These are phyloP conservation scores for Callospermophilus lateralis DNA, from an alignment of 2,113 vertebrate species.

Conservation along the genomic window DNA sequence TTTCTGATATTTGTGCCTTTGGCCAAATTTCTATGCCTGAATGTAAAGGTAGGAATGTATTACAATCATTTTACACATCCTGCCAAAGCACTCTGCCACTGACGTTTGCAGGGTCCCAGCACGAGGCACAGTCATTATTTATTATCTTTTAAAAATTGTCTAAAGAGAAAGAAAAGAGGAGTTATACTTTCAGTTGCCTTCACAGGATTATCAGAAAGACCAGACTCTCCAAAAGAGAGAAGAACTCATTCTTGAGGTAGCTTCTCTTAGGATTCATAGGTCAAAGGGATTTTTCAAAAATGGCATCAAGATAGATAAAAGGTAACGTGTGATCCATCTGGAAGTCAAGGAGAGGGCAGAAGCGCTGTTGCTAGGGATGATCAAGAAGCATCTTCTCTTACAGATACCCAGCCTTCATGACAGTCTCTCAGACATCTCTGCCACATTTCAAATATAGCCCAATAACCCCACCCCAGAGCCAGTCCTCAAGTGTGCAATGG, in stretches of 20 bases:
- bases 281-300: constrained; percentile 1
- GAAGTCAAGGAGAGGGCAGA: neutral
- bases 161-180: constrained; percentile 26
- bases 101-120: neutral
- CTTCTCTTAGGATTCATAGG: neutral
- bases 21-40: neutral
- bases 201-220: constrained; percentile 17
- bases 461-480: neutral
- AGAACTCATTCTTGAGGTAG: neutral
- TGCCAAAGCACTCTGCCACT: neutral
- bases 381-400: neutral
- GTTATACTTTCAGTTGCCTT: neutral
- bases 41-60: neutral
- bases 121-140: neutral
- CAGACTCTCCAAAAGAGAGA: neutral
- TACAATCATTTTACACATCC: neutral
- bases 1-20: constrained; percentile 9
- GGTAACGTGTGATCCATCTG: neutral
- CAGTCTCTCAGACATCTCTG: neutral
- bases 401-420: neutral
- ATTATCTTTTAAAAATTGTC: neutral
- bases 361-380: neutral
- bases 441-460: neutral
- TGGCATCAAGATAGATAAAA: neutral
- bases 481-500: neutral